Percentiles rank a stretch among this genome's conserved stretches.
phyloP scores from a whole-genome alignment of 2,888 invertebrate genomes.

The Limnephilus lunatus region DNA sequence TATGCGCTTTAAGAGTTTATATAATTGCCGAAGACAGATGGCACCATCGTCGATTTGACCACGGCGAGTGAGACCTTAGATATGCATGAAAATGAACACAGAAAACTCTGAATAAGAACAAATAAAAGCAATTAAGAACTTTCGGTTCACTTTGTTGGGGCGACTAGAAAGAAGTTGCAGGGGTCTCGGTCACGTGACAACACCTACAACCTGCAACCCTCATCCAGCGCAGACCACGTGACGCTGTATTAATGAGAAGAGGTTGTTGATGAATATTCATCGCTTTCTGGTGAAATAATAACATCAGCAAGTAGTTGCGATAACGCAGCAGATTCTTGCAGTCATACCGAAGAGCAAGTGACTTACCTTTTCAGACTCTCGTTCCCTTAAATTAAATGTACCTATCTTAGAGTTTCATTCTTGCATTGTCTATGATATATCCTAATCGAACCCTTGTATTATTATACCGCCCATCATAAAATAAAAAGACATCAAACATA shows the following conservation, averaged over 20 bases:
- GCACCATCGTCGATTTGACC: not conserved
- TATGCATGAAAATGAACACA: not conserved
- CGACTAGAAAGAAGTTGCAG: not conserved
- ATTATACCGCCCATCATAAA: too few species aligned
- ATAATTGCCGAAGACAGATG: too few species aligned
- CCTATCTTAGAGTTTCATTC: too few species aligned
- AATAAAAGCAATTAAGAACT: not conserved
- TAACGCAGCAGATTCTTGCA: not conserved
- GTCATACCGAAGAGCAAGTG: not conserved
- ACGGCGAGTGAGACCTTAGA: not conserved
- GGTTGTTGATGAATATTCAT: conserved; percentile 37
- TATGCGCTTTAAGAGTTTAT: too few species aligned
- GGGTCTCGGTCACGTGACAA: conserved; percentile 4
- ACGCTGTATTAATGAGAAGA: not conserved
- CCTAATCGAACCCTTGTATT: too few species aligned
- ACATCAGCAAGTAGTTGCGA: not conserved
- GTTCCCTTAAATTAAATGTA: too few species aligned
- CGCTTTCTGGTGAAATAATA: not conserved
- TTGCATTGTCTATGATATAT: too few species aligned
- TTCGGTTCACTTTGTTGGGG: not conserved
- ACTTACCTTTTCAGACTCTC: too few species aligned
- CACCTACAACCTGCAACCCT: not conserved
- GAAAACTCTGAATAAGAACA: not conserved
- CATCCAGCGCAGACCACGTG: conserved; percentile 3
- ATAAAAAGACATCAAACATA: too few species aligned